Percentiles rank a stretch among this genome's conserved stretches.
Evolutionary conservation across 2,888 invertebrate genomes (phyloP).

Genomic region (Calameuta idolon): DNA sequence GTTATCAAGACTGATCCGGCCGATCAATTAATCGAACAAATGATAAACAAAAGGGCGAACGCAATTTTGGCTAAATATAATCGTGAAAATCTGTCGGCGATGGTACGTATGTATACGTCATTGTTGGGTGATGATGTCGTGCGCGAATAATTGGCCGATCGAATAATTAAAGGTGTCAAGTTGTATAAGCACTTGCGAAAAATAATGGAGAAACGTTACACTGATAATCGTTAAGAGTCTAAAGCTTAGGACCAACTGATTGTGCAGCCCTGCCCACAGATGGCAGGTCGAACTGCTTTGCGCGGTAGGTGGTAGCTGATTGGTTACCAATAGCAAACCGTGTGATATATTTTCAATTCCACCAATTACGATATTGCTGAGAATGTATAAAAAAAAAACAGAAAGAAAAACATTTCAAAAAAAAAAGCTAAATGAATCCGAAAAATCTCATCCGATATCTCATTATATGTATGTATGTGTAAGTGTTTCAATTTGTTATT

Average conservation of each 20-base stretch:
- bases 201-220: background rate
- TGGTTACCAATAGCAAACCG: background rate
- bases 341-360: background rate
- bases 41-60: background rate
- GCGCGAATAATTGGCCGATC: background rate
- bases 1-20: slow-evolving; percentile 50
- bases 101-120: background rate
- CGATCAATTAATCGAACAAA: background rate
- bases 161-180: background rate
- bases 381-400: background rate
- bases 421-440: background rate
- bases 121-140: background rate
- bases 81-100: background rate
- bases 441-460: background rate
- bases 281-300: too few relatives aligned
- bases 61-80: background rate
- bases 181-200: background rate
- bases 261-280: background rate
- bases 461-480: background rate
- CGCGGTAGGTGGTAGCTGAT: background rate
- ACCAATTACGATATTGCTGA: background rate
- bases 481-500: background rate
- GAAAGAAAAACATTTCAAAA: background rate
- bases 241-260: background rate
- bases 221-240: background rate